Base-by-base conservation (phyloP, 2,888 invertebrate species). In the Watsonalla cultraria region DNA sequence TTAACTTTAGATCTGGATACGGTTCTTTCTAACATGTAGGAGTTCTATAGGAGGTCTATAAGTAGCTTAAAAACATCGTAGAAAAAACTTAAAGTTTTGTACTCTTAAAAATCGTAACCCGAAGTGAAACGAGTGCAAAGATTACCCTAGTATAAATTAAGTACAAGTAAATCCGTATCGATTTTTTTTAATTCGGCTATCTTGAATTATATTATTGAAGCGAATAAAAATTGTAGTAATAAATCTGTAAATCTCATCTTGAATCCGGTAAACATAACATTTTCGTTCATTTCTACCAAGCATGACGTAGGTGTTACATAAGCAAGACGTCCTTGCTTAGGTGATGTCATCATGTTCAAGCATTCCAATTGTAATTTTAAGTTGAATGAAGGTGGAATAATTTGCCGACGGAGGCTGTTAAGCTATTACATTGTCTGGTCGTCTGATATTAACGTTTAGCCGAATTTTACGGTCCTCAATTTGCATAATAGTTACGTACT, bases 301-400 rank as follows among this genome's bases (percentile, higher is more conserved):
- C 63, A 42, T 66, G 55, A 62, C 66, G 66, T 65, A 58, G 54
- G 58, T 55, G 64, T 80, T 76, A 66, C 71, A 74, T 73, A 78
- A 78, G 49, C 49, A 37, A 68, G 52, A 51, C 75, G 79, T 76
- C 81, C 82, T 84, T 78, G 82, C 59, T 55, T 54, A 59, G 73
- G 60, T 82, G 82, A 82, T 79, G 80, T 83, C 82, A 82, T 66
- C 62, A 56, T 55, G 55, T 55, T 65, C 62, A 57, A 58, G 64
- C 66, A 64, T 62, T 62, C 62, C 63, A 55, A 56, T 61, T 61
- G 58, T 57, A 60, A 60, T 63, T 62, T 57, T 37, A 54, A 54
- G 46, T 51, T 54, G 47, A 56, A 53, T 49, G 15, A 15, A 35
- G 15, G 37, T 15, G 55, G 51, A 47, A 54, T 57, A 55, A 55